Base-by-base conservation (phyloP, 2,797 vertebrate genomes). In the Lacerta bilineata region DNA sequence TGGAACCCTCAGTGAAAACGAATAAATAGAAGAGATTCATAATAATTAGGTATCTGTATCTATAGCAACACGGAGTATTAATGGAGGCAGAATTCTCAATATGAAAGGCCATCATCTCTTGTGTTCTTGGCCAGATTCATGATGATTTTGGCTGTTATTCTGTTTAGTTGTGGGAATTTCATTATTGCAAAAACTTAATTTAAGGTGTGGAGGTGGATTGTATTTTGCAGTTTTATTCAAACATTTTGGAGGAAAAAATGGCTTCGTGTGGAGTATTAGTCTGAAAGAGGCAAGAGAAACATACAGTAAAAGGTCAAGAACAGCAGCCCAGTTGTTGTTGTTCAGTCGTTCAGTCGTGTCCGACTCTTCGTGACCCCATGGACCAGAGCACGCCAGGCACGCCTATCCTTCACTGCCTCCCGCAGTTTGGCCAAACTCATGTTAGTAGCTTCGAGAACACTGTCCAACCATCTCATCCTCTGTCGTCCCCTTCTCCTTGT, bases 51-150 rank as follows among this genome's bases (percentile, higher is more conserved):
- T 15, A 33, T 0, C 18, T 77, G 84, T 77, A 89, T 85, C 59
- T 66, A 9, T 13, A 27, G 72, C 86, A 91, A 68, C 72, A 80
- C 74, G 88, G 68, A 50, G 15, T 33, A 88, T 33, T 84, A 55
- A n/a, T 75, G 68, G 25, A 27, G 8, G 89, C 81, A 81, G 0
- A 59, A 15, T 85, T 87, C 61, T 76, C 64, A 29, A 25, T 88
- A 18, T 74, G 33, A 83, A 90, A 91, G 86, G 2, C 39, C 66
- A 39, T 74, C 91, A 92, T 55, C 82, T 88, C 46, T 76, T 83
- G 39, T 68, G 77, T 74, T 69, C 20, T 84, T 66, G 68, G 29
- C 83, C 43, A 89, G 25, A 59, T 83, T 20, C 68, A 80, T 7
- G 25, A 4, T 61, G 66, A 25, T 75, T 87, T 88, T 84, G n/a